Conservation (phyloP, 1,140 invertebrate genomes). For the Carposina sasakii region DNA sequence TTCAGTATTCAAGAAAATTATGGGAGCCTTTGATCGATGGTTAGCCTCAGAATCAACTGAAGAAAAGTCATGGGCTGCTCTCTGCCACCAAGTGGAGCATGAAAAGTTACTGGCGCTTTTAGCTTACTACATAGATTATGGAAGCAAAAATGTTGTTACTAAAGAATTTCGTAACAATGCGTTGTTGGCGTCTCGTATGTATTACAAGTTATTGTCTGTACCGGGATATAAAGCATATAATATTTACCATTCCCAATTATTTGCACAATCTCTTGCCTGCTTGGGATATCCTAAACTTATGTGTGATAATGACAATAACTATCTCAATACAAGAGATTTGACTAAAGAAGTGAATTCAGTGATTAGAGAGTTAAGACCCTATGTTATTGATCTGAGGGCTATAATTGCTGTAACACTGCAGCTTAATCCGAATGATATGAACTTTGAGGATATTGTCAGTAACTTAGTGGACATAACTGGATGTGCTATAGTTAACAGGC, state of each 20-base stretch:
- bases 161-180: conserved; percentile 48
- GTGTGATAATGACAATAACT: conserved; percentile 50
- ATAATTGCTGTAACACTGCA: conserved; percentile 43
- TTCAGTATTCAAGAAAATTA: conserved; percentile 30
- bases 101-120: conserved; percentile 46
- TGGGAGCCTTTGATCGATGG: conserved; percentile 37
- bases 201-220: conserved; percentile 53
- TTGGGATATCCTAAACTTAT: conserved; percentile 48
- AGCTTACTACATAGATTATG: conserved; percentile 50
- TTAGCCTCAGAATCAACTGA: conserved; percentile 26
- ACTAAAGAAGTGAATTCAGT: conserved; percentile 46
- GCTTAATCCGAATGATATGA: conserved; percentile 48
- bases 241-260: conserved; percentile 65
- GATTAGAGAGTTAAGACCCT: conserved; percentile 38
- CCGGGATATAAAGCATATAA: conserved; percentile 58
- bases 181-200: conserved; percentile 47
- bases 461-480: conserved; percentile 54
- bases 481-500: conserved; percentile 45
- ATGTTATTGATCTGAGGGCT: conserved; percentile 40
- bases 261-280: conserved; percentile 49
- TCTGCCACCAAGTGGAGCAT: conserved; percentile 43
- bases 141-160: conserved; percentile 45
- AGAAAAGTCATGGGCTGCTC: conserved; percentile 45
- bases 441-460: conserved; percentile 62
- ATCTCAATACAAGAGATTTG: conserved; percentile 42